Base-by-base conservation (phyloP, 1,140 invertebrate species). In the Pseudoatta argentina region DNA sequence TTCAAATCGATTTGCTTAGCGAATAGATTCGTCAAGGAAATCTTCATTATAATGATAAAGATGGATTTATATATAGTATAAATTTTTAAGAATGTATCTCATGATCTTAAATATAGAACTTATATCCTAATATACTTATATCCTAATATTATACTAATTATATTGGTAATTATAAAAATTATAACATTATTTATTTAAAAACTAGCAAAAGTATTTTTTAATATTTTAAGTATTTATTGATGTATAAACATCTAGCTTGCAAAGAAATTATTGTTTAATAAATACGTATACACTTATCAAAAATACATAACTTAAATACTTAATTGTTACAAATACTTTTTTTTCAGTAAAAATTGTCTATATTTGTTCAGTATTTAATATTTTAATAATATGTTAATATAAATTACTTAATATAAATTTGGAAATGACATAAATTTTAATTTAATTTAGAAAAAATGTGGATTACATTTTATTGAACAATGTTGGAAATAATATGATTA, bases 1-100 rank as follows among this genome's bases (percentile, higher is more conserved):
- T 66, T 51, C 66, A 61, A 89, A 89, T 89, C 78, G 59, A 72
- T 75, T 88, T 82, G 63, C 77, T 55, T 34, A 18, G 30, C 16
- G 14, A 61, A 75, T 48, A 14, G n/a, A 73, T 61, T 61, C 16
- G 18, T 4, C 39, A 59, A 16, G 8, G 5, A 27, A 75, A 30
- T 72, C 14, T 4, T 48, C 2, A 82, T 21, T 27, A 82, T 7
- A 18, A 21, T 6, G 8, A 61, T 5, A 30, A 2, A 55, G 3
- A 67, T 24, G 8, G 10, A 39, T 0, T 1, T 8, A 14, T 57
- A 8, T 30, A 30, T 18, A 53, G 39, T 39, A 24, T 30, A 34
- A 39, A 24, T 63, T 78, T 61, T 51, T 63, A 30, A 51, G 12
- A 3, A 8, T 10, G 16, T 24, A 39, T 53, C 2, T 71, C 16